Evolutionary conservation across 2,113 vertebrate species (phyloP).

Genomic region (Speoplatyrhinus poulsoni): DNA sequence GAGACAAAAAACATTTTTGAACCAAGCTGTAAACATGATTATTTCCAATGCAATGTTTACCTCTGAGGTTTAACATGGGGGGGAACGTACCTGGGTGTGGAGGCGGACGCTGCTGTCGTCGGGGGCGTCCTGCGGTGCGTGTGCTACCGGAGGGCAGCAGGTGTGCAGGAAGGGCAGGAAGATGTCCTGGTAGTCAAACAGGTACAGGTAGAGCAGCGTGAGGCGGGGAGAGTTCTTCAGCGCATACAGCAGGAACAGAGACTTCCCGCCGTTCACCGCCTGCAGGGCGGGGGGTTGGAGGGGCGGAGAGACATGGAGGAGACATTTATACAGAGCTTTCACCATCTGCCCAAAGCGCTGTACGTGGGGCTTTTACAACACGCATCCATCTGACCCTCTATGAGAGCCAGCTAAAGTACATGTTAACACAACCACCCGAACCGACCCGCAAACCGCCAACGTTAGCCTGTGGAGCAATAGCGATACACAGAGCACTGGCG

Average conservation of each 20-base stretch:
- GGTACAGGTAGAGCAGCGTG: conserved; percentile 88
- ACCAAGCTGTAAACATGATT: too few relatives aligned
- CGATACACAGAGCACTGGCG: too few relatives aligned
- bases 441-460: too few relatives aligned
- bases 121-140: conserved; percentile 47
- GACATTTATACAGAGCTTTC: neutral
- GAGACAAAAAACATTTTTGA: too few relatives aligned
- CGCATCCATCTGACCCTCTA: too few relatives aligned
- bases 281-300: conserved; percentile 59
- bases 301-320: conserved; percentile 10
- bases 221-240: conserved; percentile 91
- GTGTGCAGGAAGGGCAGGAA: conserved; percentile 94
- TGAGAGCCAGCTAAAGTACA: too few relatives aligned
- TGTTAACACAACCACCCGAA: too few relatives aligned
- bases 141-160: conserved; percentile 77
- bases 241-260: conserved; percentile 89
- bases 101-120: conserved; percentile 72
- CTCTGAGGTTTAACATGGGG: too few relatives aligned
- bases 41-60: too few relatives aligned
- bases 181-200: conserved; percentile 89
- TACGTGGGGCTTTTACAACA: too few relatives aligned
- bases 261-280: conserved; percentile 88
- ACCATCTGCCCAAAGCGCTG: too few relatives aligned
- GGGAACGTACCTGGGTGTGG: conserved; percentile 76
- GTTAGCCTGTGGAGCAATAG: too few relatives aligned